Conservation (phyloP, 2,797 vertebrate species). For the Smutsia gigantea region DNA sequence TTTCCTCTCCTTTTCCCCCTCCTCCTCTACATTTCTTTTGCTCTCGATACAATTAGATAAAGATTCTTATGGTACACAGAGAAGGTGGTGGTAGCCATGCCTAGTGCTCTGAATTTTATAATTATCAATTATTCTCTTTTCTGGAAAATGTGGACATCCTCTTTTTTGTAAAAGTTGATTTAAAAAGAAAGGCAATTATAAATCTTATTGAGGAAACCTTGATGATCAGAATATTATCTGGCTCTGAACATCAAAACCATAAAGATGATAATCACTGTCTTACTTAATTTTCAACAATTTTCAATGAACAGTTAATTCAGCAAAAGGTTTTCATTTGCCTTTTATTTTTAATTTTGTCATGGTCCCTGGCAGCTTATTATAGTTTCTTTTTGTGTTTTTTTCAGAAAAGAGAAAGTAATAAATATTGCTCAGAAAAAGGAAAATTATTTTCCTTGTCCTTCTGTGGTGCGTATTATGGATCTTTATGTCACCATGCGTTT, state of each 20-base stretch:
- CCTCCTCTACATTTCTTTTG: not conserved
- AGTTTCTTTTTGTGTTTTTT: not conserved
- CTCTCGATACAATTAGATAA: not conserved
- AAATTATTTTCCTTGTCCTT: not conserved
- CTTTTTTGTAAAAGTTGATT: not conserved
- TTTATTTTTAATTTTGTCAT: slow-evolving; percentile 35
- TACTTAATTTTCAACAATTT: slow-evolving; percentile 11
- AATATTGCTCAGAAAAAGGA: not conserved
- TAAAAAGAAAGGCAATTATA: slow-evolving; percentile 5
- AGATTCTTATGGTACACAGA: not conserved
- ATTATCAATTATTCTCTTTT: not conserved
- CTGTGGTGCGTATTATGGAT: not conserved
- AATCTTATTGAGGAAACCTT: not conserved
- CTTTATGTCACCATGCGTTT: not conserved
- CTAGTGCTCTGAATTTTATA: not conserved
- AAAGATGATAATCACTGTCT: not conserved
- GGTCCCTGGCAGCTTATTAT: not conserved
- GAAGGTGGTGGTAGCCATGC: not conserved
- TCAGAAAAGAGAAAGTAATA: not conserved
- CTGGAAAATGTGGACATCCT: not conserved
- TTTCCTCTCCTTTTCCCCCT: not conserved
- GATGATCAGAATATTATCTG: not conserved
- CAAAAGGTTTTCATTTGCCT: not conserved
- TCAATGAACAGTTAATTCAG: not conserved
- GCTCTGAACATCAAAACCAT: not conserved